Conservation (phyloP, 2,888 invertebrate genomes). For the Anthrax anthrax region DNA sequence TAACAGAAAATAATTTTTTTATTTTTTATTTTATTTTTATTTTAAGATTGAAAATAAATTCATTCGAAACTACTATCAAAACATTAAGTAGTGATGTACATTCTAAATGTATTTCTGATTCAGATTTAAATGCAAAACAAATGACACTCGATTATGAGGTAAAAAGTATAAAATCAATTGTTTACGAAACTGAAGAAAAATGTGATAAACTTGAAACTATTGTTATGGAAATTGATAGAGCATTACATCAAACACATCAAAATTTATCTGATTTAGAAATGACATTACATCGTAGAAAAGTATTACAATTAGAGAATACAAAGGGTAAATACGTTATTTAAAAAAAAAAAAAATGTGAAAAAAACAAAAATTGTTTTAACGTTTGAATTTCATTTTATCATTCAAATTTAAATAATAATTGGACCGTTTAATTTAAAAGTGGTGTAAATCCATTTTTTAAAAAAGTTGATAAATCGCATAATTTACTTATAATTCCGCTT, state of each 20-base stretch:
- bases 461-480: no score
- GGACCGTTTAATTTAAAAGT: no score
- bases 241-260: constrained; percentile 35
- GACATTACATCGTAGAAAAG: constrained; percentile 24
- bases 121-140: constrained; percentile 35
- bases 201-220: constrained; percentile 37
- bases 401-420: no score
- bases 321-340: constrained; percentile 18
- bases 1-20: no score
- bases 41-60: constrained; percentile 24
- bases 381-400: no score
- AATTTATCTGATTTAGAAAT: constrained; percentile 36
- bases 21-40: neutral
- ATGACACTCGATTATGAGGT: constrained; percentile 37
- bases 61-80: constrained; percentile 23
- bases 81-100: constrained; percentile 25
- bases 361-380: no score
- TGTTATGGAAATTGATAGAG: constrained; percentile 28
- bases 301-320: constrained; percentile 27
- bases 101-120: constrained; percentile 19
- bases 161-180: constrained; percentile 36
- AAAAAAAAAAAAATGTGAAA: no score
- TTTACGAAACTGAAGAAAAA: constrained; percentile 38
- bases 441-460: no score
- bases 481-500: no score